Evolutionary conservation across 2,888 invertebrate genomes (phyloP).

Genomic region (Drosophila limbata): DNA sequence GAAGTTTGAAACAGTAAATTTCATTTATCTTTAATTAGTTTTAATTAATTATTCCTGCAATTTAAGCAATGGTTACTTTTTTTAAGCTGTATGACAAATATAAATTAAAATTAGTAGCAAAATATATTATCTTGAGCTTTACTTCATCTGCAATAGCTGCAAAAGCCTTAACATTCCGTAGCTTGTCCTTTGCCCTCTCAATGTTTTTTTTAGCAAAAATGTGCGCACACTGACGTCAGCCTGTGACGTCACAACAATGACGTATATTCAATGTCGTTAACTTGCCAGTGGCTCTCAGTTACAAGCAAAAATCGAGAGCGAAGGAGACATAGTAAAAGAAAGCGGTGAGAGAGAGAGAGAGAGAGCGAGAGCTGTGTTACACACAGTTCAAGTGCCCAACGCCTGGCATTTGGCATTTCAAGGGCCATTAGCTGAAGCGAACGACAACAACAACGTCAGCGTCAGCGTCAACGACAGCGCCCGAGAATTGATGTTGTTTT

Average conservation of each 20-base stretch:
- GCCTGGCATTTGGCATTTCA: conserved; percentile 70
- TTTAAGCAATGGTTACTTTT: no score
- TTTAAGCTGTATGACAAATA: neutral
- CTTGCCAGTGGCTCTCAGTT: conserved; percentile 17
- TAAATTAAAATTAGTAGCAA: neutral
- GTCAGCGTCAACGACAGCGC: conserved; percentile 8
- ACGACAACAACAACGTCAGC: conserved; percentile 8
- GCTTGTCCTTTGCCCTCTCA: conserved; percentile 24
- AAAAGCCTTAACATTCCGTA: conserved; percentile 29
- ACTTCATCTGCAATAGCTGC: conserved; percentile 13
- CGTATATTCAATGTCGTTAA: conserved; percentile 49
- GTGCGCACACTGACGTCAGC: conserved; percentile 68
- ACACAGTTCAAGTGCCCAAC: conserved; percentile 49
- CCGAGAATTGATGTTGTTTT: conserved; percentile 2
- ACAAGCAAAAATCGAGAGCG: conserved; percentile 4
- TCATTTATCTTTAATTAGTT: no score
- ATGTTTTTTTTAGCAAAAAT: conserved; percentile 31
- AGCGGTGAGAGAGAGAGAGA: neutral
- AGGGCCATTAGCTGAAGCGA: conserved; percentile 58
- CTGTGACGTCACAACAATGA: conserved; percentile 71
- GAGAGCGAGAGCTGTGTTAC: conserved; percentile 3
- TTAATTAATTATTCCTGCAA: no score
- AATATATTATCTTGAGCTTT: conserved; percentile 4
- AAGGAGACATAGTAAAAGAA: neutral
- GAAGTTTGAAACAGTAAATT: no score